Percentiles rank a stretch among this genome's conserved stretches.
Evolutionary conservation across 1,140 invertebrate species (phyloP).

Genomic region (Brachionus manjavacas): DNA sequence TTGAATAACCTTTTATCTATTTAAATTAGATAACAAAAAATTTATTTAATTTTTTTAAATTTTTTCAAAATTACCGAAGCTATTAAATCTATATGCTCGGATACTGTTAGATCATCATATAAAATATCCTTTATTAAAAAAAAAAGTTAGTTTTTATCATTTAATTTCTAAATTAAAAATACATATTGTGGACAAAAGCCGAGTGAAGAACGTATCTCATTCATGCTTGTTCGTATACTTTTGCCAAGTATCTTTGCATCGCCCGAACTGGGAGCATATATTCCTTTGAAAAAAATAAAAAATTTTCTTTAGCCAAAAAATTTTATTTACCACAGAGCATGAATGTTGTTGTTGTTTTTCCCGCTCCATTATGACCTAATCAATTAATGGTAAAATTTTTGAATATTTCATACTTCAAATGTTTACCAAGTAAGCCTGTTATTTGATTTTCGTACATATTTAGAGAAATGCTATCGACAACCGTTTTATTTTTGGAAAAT

Average conservation of each 20-base stretch:
- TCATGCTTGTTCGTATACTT: conserved; percentile 27
- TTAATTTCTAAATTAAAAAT: not conserved
- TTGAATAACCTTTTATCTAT: conserved; percentile 65
- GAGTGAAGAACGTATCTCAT: conserved; percentile 15
- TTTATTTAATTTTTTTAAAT: too few relatives aligned
- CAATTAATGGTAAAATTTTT: conserved; percentile 4
- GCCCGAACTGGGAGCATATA: conserved; percentile 17
- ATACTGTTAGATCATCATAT: conserved; percentile 80
- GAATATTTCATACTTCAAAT: conserved; percentile 61
- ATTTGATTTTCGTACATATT: conserved; percentile 66
- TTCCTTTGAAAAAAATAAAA: not conserved
- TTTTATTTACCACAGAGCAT: conserved; percentile 21
- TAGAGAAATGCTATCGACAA: conserved; percentile 67
- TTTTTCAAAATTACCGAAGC: conserved; percentile 57
- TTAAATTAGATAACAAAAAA: too few relatives aligned
- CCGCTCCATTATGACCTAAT: conserved; percentile 62
- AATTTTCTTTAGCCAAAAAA: not conserved
- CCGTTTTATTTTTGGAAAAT: conserved; percentile 46
- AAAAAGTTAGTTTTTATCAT: not conserved
- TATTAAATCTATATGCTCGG: conserved; percentile 82
- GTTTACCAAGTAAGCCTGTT: conserved; percentile 62
- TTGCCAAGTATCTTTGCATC: not conserved
- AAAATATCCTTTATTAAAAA: conserved; percentile 65
- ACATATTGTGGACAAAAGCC: conserved; percentile 43
- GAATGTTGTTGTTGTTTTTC: conserved; percentile 63